Evolutionary conservation across 37 sponge, comb jelly and placozoan species (phyloP).

Genomic region (Hexactinellida sp.): DNA sequence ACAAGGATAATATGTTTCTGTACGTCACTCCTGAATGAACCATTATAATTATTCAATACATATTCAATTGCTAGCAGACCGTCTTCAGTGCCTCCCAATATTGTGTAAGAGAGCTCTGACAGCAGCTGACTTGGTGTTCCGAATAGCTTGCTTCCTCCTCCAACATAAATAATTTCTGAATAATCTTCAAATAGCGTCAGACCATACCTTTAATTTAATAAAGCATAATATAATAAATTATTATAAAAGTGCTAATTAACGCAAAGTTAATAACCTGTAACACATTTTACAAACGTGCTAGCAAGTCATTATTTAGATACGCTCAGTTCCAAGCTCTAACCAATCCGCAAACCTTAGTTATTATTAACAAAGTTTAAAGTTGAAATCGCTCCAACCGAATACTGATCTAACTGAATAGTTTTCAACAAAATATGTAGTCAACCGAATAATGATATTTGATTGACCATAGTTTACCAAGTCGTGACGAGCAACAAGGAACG

Average conservation of each 20-base stretch:
- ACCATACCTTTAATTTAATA: neutral
- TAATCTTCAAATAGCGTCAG: neutral
- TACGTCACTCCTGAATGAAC: constrained; percentile 6
- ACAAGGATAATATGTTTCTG: neutral
- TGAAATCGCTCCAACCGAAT: no score
- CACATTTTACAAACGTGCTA: no score
- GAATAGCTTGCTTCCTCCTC: neutral
- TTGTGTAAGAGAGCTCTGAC: neutral
- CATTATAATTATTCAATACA: neutral
- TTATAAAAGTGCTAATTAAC: neutral
- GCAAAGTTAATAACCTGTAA: no score
- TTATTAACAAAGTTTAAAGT: no score
- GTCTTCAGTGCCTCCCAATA: neutral
- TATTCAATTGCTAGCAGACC: neutral
- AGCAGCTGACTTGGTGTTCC: neutral
- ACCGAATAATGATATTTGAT: no score
- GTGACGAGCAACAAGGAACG: no score
- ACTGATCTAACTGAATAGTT: no score
- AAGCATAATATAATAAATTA: neutral
- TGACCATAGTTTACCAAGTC: no score
- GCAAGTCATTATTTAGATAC: no score
- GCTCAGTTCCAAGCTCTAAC: no score
- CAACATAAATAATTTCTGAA: neutral
- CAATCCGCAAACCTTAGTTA: no score
- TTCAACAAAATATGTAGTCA: no score